Evolutionary conservation across 2,797 vertebrate species (phyloP).

Genomic region (Bufotes viridis): DNA sequence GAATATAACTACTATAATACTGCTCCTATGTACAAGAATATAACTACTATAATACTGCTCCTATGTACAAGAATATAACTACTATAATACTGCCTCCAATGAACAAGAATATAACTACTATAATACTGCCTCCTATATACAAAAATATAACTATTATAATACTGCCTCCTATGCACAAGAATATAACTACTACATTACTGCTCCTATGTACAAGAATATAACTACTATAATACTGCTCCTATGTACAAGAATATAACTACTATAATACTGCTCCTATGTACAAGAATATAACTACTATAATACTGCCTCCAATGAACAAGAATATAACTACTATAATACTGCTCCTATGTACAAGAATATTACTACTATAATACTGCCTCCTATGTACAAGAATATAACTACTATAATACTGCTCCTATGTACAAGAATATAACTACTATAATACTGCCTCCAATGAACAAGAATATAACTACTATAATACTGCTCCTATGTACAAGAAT

Average conservation of each 20-base stretch:
- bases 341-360: not conserved
- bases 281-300: slow-evolving; percentile 12
- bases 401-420: slow-evolving; percentile 2
- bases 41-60: not conserved
- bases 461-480: not conserved
- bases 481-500: not conserved
- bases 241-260: slow-evolving; percentile 8
- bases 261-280: not conserved
- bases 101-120: not conserved
- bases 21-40: not conserved
- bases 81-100: not conserved
- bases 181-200: slow-evolving; percentile 3
- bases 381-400: not conserved
- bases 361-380: no score
- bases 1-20: slow-evolving; percentile 3
- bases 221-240: slow-evolving; percentile 8
- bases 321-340: slow-evolving; percentile 15
- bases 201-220: not conserved
- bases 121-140: not conserved
- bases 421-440: slow-evolving; percentile 1
- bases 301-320: not conserved
- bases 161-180: not conserved
- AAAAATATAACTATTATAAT: no score
- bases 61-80: not conserved
- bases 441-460: slow-evolving; percentile 1